Conservation (phyloP, 2,888 invertebrate genomes). For the Tuberolachnus salignus region DNA sequence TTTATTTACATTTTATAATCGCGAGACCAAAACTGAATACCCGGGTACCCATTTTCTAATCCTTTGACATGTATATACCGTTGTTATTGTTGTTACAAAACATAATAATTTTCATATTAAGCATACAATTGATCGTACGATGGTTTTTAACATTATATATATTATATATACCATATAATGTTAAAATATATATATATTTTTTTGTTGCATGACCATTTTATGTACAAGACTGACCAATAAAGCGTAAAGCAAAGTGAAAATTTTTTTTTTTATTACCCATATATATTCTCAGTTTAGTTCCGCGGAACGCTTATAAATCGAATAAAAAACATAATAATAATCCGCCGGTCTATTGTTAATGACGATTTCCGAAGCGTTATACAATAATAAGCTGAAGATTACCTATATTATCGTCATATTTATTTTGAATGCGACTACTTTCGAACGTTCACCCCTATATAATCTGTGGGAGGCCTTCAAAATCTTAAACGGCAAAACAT, state of each 20-base stretch:
- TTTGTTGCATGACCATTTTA: slow-evolving; percentile 43
- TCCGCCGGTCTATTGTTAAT: slow-evolving; percentile 41
- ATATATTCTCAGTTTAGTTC: slow-evolving; percentile 49
- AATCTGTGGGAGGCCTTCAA: no score
- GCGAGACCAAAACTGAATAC: slow-evolving; percentile 1
- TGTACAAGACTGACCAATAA: slow-evolving; percentile 39
- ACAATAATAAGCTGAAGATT: slow-evolving; percentile 27
- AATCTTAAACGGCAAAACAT: no score
- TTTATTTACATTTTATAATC: neutral
- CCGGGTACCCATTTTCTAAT: neutral
- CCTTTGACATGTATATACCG: neutral
- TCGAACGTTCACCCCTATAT: slow-evolving; percentile 9
- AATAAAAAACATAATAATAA: slow-evolving; percentile 29
- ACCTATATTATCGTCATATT: slow-evolving; percentile 24
- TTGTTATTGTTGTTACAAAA: neutral
- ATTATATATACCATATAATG: no score
- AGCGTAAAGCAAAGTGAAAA: slow-evolving; percentile 25
- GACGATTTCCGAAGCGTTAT: slow-evolving; percentile 48
- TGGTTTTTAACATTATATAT: slow-evolving; percentile 35
- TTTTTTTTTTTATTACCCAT: slow-evolving; percentile 11
- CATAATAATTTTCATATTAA: slow-evolving; percentile 26
- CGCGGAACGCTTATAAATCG: slow-evolving; percentile 22
- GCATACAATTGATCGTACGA: slow-evolving; percentile 34
- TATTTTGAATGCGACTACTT: slow-evolving; percentile 17
- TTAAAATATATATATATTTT: no score